Base-by-base conservation (phyloP, 2,797 vertebrate species). In the Aulostomus chinensis region DNA sequence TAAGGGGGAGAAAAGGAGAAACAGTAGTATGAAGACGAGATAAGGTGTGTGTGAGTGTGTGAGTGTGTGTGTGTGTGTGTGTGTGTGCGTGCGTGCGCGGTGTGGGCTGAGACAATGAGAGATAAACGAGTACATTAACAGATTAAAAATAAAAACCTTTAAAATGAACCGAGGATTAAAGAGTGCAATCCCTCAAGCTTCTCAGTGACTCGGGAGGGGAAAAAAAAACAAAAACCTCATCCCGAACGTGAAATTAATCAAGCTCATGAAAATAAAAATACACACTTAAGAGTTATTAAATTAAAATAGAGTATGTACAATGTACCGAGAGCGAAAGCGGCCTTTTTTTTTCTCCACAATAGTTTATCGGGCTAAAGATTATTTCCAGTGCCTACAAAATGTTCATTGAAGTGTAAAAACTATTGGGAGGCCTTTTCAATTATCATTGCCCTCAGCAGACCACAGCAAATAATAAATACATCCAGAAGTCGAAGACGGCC, bases 271-370 rank as follows among this genome's bases (percentile, higher is more conserved):
- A 36, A 48, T 2, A 36, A 66, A 50, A 61, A 40, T 5, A 4
- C 22, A 4, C 22, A 79, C 49, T 79, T 76, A 61, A 58, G 56
- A 57, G 66, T 84, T 85, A 85, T 87, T 87, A 86, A 86, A 90
- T 86, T 86, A 85, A 86, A 88, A 81, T 38, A 32, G 29, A 14
- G 21, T 28, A 16, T 10, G 13, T 24, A 5, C 8, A 4, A 39
- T 22, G 20, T 13, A 13, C 37, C 15, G 14, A 41, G 14, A 10
- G 38, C 15, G n/a, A n/a, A 41, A 28, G 17, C 3, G 14, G 4
- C 9, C 13, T 12, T 24, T 25, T 45, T 28, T 55, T 77, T 77
- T 59, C 60, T 65, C 43, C 8, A 24, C 45, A 57, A 60, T 36
- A 12, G 13, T 33, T 73, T n/a, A n/a, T n/a, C 21, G 28, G 24